These are phyloP conservation scores for Threskiornis aethiopicus DNA, from an alignment of 2,797 vertebrate species.

Conservation along the genomic window DNA sequence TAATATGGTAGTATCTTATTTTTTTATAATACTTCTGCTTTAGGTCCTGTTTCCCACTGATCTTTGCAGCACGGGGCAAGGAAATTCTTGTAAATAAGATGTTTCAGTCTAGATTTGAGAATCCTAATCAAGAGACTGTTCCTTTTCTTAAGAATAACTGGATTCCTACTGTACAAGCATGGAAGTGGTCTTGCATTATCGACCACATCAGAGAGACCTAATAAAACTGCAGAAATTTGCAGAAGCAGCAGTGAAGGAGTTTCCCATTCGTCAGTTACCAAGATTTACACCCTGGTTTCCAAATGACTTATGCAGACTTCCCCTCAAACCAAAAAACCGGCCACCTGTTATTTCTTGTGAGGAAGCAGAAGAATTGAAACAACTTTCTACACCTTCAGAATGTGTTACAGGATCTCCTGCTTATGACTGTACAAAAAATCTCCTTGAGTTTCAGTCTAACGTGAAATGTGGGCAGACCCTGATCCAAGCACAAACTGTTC, in stretches of 20 bases:
- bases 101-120: slow-evolving; percentile 56
- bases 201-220: slow-evolving; percentile 65
- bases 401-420: slow-evolving; percentile 5
- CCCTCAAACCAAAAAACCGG: slow-evolving; percentile 83
- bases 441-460: slow-evolving; percentile 74
- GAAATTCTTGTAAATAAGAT: slow-evolving; percentile 64
- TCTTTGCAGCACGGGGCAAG: slow-evolving; percentile 65
- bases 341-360: slow-evolving; percentile 80
- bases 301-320: slow-evolving; percentile 62
- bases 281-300: slow-evolving; percentile 89
- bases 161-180: slow-evolving; percentile 71
- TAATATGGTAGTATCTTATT: slow-evolving; percentile 64
- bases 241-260: slow-evolving; percentile 82
- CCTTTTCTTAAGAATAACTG: slow-evolving; percentile 58
- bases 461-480: slow-evolving; percentile 1
- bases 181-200: slow-evolving; percentile 88
- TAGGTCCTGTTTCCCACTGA: slow-evolving; percentile 74
- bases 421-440: slow-evolving; percentile 70
- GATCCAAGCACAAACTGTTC: background rate
- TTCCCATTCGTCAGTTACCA: slow-evolving; percentile 77
- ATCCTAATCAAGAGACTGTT: slow-evolving; percentile 51
- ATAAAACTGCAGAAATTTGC: slow-evolving; percentile 75
- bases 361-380: slow-evolving; percentile 63
- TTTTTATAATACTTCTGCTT: slow-evolving; percentile 76
- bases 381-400: slow-evolving; percentile 40